Percentiles rank a stretch among this genome's conserved stretches.
These are phyloP conservation scores for Ailuropoda melanoleuca DNA, from an alignment of 2,113 vertebrate genomes.

Conservation along the genomic window DNA sequence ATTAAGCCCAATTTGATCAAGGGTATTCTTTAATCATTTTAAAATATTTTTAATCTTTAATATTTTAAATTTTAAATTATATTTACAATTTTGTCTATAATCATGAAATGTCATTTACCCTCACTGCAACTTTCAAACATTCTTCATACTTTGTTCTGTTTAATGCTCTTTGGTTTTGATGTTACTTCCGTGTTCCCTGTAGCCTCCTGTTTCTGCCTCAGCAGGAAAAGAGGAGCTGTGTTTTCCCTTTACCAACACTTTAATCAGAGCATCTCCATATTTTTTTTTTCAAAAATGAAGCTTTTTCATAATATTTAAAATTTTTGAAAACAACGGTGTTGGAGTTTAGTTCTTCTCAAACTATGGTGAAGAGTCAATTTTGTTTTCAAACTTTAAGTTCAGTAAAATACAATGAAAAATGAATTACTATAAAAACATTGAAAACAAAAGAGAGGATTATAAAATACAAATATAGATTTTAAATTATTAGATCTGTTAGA, in stretches of 20 bases:
- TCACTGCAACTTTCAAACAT: not conserved
- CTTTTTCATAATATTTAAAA: not conserved
- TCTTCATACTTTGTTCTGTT: not conserved
- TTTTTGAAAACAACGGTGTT: not conserved
- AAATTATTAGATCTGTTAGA: not conserved
- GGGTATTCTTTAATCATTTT: not conserved
- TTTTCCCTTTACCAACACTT: not conserved
- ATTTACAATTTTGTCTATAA: not conserved
- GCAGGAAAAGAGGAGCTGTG: not conserved
- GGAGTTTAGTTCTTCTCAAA: not conserved
- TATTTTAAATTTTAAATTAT: not conserved
- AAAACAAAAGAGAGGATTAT: not conserved
- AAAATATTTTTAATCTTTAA: not conserved
- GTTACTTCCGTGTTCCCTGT: fast-evolving
- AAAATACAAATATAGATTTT: not conserved
- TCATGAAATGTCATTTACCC: not conserved
- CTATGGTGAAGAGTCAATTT: not conserved
- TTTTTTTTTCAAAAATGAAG: not conserved
- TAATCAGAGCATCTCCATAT: not conserved
- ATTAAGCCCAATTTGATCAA: not conserved
- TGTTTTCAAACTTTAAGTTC: not conserved
- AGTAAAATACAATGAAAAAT: not conserved
- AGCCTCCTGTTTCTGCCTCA: not conserved
- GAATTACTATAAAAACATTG: not conserved
- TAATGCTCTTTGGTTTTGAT: not conserved